These are phyloP conservation scores for Chorisops tibialis DNA, from an alignment of 2,888 invertebrate species.

Conservation along the genomic window DNA sequence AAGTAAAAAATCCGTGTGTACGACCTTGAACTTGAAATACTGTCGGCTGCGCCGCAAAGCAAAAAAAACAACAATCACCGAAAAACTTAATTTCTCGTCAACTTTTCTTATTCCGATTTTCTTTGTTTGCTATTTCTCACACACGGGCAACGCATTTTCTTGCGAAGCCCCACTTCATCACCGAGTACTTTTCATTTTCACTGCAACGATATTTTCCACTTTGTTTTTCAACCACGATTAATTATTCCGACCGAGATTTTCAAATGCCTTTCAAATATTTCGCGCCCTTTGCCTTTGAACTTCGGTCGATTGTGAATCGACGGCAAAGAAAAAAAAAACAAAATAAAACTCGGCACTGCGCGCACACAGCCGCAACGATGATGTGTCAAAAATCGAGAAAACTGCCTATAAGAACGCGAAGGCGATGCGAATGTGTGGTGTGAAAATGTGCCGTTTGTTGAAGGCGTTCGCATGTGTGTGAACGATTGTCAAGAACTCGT, in stretches of 20 bases:
- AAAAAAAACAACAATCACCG: neutral
- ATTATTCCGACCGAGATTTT: neutral
- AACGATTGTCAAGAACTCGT: conserved; percentile 14
- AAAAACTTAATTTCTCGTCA: too few species aligned
- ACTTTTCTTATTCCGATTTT: neutral
- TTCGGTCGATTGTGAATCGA: conserved; percentile 15
- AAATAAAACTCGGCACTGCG: neutral
- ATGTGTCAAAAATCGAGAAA: conserved; percentile 9
- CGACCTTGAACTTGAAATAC: conserved; percentile 30
- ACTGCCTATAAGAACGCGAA: conserved; percentile 1
- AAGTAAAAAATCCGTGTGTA: neutral
- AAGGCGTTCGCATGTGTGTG: neutral
- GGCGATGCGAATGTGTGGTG: neutral
- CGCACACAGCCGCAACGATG: conserved; percentile 2
- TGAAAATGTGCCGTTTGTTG: neutral
- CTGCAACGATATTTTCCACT: conserved; percentile 1
- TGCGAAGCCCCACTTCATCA: conserved; percentile 31
- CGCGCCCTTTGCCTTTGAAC: conserved; percentile 18
- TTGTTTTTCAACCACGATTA: neutral
- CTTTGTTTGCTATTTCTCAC: conserved; percentile 10
- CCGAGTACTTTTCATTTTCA: conserved; percentile 25
- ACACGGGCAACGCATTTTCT: conserved; percentile 33
- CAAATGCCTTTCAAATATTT: neutral
- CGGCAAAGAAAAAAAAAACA: too few species aligned
- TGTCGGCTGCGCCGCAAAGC: neutral